Base-by-base conservation (phyloP, 2,797 vertebrate genomes). In the Enteromius paludinosus region DNA sequence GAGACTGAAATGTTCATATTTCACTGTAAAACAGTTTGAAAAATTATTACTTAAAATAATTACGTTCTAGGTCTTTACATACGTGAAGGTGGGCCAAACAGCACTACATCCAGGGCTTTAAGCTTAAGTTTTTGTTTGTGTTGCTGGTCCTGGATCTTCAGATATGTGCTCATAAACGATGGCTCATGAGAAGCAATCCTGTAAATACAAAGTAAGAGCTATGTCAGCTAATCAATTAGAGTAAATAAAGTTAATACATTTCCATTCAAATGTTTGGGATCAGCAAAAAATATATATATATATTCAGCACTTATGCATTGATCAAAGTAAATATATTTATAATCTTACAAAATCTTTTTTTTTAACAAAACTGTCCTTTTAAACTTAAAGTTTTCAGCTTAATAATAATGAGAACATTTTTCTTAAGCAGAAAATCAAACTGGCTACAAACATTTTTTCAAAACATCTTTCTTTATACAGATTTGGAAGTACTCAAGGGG, bases 111-210 rank as follows among this genome's bases (percentile, higher is more conserved):
- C 90, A 99, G 91, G 35, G 98, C 97, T 93, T 99, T 99, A 81
- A 99, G 97, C 83, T 96, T 98, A 84, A 99, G 96, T 84, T 99
- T 99, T 90, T 99, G 98, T 88, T 98, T 97, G 81, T 99, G 98
- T 89, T 97, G 97, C 90, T 97, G 97, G 90, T 99, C 98, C 88
- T 93, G 96, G 88, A 99, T 96, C 94, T 95, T 98, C 90, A 99
- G 91, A 20, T 96, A 96, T 80, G 90, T 94, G 80, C 96, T 97
- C 96, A 99, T 96, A 90, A 99, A 98, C 10, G 96, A 95, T 65
- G 96, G 95, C 88, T 99, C 98, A 91, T 99, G 98, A 82, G 97
- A 96, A 86, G 98, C 98, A 94, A 99, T 98, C 94, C 98, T 99
- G 92, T 52, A 79, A 74, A 85, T 30, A 86, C 18, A 83, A 18